Conservation (phyloP, 2,888 invertebrate genomes). For the Dasysyrphus tricinctus region DNA sequence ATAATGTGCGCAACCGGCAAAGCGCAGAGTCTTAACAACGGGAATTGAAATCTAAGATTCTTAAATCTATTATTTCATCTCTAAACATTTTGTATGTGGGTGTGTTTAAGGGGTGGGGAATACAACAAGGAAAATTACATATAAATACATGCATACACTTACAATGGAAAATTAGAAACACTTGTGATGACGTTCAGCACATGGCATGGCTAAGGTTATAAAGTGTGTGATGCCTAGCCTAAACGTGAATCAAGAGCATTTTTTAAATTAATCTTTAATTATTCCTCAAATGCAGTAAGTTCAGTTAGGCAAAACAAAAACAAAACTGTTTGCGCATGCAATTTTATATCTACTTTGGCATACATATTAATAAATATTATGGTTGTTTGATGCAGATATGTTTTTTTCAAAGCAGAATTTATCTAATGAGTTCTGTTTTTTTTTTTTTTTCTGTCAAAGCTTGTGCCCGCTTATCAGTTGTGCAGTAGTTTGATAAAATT, state of each 20-base stretch:
- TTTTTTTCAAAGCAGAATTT: conserved; percentile 1
- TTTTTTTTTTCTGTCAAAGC: conserved; percentile 17
- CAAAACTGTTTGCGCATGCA: conserved; percentile 35
- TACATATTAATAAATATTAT: conserved; percentile 34
- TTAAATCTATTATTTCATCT: conserved; percentile 32
- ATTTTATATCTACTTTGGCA: conserved; percentile 31
- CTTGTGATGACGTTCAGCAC: conserved; percentile 54
- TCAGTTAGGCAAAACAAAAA: conserved; percentile 14
- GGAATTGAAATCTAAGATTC: conserved; percentile 44
- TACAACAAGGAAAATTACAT: conserved; percentile 13
- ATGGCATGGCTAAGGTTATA: conserved; percentile 37
- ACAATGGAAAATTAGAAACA: conserved; percentile 33
- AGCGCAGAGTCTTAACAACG: conserved; percentile 42
- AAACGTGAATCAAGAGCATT: conserved; percentile 26
- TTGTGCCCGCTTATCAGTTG: conserved; percentile 8
- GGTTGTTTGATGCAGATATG: not conserved
- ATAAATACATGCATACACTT: not conserved
- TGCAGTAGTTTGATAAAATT: conserved; percentile 10
- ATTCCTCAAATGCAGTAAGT: conserved; percentile 24
- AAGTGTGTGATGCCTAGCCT: not conserved
- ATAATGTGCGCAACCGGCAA: conserved; percentile 26
- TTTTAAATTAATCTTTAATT: conserved; percentile 32
- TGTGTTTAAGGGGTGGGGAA: conserved; percentile 18
- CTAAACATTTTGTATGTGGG: conserved; percentile 6
- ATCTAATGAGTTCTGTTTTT: conserved; percentile 21